phyloP scores from a whole-genome alignment of 2,888 invertebrate genomes.

The Harmothoe impar region DNA sequence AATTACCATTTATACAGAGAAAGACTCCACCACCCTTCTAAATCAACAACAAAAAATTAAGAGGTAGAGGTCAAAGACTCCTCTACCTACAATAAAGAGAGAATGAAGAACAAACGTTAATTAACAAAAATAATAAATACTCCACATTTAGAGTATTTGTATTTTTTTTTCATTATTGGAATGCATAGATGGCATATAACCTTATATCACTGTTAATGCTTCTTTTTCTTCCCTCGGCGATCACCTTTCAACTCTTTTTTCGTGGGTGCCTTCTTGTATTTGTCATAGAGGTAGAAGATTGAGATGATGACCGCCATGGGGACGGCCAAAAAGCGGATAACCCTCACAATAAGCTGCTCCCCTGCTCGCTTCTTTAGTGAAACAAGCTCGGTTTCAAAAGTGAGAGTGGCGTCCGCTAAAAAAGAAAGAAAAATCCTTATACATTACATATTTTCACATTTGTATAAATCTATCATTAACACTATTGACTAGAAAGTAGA shows the following conservation, averaged over 20 bases:
- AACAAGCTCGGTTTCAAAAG: slow-evolving; percentile 74
- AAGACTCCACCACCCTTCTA: too few species aligned
- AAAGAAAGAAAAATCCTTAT: too few species aligned
- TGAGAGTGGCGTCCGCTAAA: slow-evolving; percentile 74
- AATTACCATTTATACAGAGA: too few species aligned
- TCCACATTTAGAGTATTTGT: background rate
- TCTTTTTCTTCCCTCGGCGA: slow-evolving; percentile 66
- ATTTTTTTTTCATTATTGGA: slow-evolving; percentile 30
- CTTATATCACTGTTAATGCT: background rate
- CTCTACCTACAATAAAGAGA: too few species aligned
- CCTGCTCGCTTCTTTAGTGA: slow-evolving; percentile 71
- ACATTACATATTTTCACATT: background rate
- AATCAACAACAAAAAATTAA: too few species aligned
- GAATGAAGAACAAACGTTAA: too few species aligned
- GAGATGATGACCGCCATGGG: slow-evolving; percentile 68
- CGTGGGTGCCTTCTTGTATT: slow-evolving; percentile 69
- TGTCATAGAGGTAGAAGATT: slow-evolving; percentile 70
- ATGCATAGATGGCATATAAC: slow-evolving; percentile 37
- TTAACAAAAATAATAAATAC: background rate
- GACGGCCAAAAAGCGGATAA: slow-evolving; percentile 67
- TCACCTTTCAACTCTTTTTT: slow-evolving; percentile 44
- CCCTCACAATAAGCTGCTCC: slow-evolving; percentile 63
- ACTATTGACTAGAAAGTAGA: too few species aligned
- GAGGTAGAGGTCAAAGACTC: too few species aligned
- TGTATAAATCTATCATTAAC: background rate